A percentile compares a stretch with the other conserved stretches of the same genome.
These are phyloP conservation scores for Cliona cf. orientalis DNA, from an alignment of 37 sponge, comb jelly and placozoan genomes.

Conservation along the genomic window DNA sequence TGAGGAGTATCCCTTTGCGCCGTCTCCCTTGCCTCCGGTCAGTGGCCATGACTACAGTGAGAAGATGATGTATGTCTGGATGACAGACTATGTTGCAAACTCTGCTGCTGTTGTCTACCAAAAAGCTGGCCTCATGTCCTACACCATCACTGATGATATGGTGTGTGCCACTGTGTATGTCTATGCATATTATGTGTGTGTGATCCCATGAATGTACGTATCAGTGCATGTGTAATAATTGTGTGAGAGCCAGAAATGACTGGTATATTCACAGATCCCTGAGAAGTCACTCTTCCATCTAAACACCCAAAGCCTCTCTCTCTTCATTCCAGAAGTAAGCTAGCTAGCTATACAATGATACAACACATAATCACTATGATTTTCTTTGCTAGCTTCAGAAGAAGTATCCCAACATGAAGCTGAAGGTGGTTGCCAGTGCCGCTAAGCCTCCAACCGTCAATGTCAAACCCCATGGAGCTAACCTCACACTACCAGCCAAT, in stretches of 20 bases:
- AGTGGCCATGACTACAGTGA: neutral
- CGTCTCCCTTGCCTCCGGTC: constrained; percentile 63
- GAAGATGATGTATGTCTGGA: constrained; percentile 79
- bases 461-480: constrained; percentile 22
- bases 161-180: too few relatives aligned
- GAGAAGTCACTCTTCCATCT: too few relatives aligned
- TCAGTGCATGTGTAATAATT: too few relatives aligned
- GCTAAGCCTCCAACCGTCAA: constrained; percentile 42
- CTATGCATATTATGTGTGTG: too few relatives aligned
- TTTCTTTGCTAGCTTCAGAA: constrained; percentile 48
- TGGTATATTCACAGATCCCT: too few relatives aligned
- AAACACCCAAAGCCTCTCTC: too few relatives aligned
- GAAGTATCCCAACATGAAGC: constrained; percentile 64
- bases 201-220: too few relatives aligned
- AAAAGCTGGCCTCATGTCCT: constrained; percentile 55
- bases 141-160: constrained; percentile 28
- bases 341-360: too few relatives aligned
- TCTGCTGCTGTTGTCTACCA: constrained; percentile 79
- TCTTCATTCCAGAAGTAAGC: too few relatives aligned
- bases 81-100: constrained; percentile 77
- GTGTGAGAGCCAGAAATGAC: too few relatives aligned
- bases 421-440: constrained; percentile 51
- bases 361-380: too few relatives aligned
- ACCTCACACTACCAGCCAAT: constrained; percentile 26
- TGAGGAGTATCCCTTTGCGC: constrained; percentile 62